A percentile compares a stretch with the other conserved stretches of the same genome.
These are phyloP conservation scores for Spinus pinus DNA, from an alignment of 2,797 vertebrate species.

Conservation along the genomic window DNA sequence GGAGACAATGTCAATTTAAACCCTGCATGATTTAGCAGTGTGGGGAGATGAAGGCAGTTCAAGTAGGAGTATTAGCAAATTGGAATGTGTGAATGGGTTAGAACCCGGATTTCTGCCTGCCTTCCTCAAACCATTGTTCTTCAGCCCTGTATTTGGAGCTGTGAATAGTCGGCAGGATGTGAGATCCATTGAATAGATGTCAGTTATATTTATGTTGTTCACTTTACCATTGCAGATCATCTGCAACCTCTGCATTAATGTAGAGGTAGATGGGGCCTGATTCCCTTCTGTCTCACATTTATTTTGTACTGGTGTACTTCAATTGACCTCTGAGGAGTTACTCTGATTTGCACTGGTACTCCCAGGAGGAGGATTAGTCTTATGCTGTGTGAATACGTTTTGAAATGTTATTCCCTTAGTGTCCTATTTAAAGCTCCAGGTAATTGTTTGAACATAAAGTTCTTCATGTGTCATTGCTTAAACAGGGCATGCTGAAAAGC, in stretches of 20 bases:
- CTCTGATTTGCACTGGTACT: slow-evolving; percentile 11
- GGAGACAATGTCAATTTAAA: not conserved
- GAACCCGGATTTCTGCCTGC: slow-evolving; percentile 5
- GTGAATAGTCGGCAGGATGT: slow-evolving; percentile 32
- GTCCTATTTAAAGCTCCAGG: slow-evolving; percentile 31
- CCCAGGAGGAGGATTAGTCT: slow-evolving; percentile 16
- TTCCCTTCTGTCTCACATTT: not conserved
- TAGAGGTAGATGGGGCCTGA: not conserved
- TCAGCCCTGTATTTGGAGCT: slow-evolving; percentile 9
- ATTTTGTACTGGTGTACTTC: slow-evolving; percentile 6
- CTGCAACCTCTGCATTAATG: slow-evolving; percentile 32
- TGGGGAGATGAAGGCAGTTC: not conserved
- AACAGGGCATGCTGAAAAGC: not conserved
- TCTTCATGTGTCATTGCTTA: slow-evolving; percentile 38
- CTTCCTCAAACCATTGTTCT: slow-evolving; percentile 47
- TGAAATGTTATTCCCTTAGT: not conserved
- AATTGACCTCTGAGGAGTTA: slow-evolving; percentile 4
- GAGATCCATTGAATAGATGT: slow-evolving; percentile 40
- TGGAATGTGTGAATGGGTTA: not conserved
- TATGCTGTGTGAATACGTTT: slow-evolving; percentile 12
- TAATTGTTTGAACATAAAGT: slow-evolving; percentile 43
- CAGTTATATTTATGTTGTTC: slow-evolving; percentile 35
- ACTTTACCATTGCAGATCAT: slow-evolving; percentile 38
- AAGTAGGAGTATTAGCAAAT: not conserved
- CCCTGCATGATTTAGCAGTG: not conserved